Percentiles rank a stretch among this genome's conserved stretches.
Evolutionary conservation across 2,888 invertebrate species (phyloP).

Genomic region (Leptarthrus brevirostris): DNA sequence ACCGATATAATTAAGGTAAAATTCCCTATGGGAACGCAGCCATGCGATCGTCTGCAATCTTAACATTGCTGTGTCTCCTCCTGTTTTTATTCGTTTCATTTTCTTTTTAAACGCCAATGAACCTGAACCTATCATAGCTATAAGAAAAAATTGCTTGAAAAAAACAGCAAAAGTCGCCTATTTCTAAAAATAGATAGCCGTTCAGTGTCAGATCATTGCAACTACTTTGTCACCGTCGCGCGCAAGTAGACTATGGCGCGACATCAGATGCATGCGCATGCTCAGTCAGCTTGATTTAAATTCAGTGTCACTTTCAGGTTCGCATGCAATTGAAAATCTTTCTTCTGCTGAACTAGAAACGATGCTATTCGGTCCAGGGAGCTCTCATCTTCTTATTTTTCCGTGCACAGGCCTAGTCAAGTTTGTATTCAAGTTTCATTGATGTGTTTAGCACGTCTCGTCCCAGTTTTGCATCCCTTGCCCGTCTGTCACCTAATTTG

Average conservation of each 20-base stretch:
- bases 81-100: neutral
- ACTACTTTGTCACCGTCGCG: conserved; percentile 21
- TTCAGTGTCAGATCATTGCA: conserved; percentile 40
- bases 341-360: neutral
- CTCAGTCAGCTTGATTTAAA: conserved; percentile 30
- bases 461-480: conserved; percentile 9
- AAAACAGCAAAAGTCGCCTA: conserved; percentile 21
- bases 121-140: conserved; percentile 25
- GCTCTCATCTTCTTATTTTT: neutral
- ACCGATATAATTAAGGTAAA: conserved; percentile 17
- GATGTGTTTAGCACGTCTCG: neutral
- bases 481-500: conserved; percentile 19
- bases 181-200: conserved; percentile 28
- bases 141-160: neutral
- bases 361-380: no score
- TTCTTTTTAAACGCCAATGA: conserved; percentile 25
- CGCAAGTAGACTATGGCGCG: conserved; percentile 10
- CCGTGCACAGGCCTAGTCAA: neutral
- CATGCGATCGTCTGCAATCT: neutral
- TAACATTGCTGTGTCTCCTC: neutral
- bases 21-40: no score
- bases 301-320: conserved; percentile 35
- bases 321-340: conserved; percentile 12
- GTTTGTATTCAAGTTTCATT: conserved; percentile 1
- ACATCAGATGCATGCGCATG: conserved; percentile 34